phyloP scores from a whole-genome alignment of 1,140 invertebrate genomes.

The Leucophenga varia region DNA sequence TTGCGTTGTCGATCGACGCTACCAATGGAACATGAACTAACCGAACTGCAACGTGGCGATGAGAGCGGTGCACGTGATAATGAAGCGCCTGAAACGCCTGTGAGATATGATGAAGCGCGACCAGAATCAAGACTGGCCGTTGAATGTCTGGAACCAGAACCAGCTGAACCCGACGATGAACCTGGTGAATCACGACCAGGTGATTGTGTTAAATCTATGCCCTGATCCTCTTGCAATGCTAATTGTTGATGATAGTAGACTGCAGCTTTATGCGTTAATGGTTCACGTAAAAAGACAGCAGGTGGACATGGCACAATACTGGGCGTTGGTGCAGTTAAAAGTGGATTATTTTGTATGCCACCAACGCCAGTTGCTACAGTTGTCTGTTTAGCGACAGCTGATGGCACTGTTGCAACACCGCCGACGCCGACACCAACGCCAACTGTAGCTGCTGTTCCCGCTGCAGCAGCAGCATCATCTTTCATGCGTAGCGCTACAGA shows the following conservation, averaged over 20 bases:
- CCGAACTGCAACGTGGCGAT: conserved; percentile 63
- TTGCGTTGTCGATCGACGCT: conserved; percentile 62
- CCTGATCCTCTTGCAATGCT: conserved; percentile 71
- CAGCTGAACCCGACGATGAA: conserved; percentile 78
- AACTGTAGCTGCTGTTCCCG: conserved; percentile 14
- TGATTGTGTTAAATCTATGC: conserved; percentile 75
- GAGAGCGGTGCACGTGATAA: conserved; percentile 46
- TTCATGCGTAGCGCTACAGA: conserved; percentile 49
- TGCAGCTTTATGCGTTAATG: conserved; percentile 68
- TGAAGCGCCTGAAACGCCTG: conserved; percentile 56
- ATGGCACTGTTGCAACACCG: conserved; percentile 1
- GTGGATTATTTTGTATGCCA: conserved; percentile 21
- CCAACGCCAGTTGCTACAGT: conserved; percentile 8
- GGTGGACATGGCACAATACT: conserved; percentile 46
- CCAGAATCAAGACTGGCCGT: conserved; percentile 92
- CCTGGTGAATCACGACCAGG: conserved; percentile 87
- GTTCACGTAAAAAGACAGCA: conserved; percentile 55
- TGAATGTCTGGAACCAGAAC: conserved; percentile 78
- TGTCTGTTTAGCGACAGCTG: conserved; percentile 10
- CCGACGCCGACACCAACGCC: conserved; percentile 1
- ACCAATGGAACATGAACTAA: conserved; percentile 74
- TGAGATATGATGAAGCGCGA: conserved; percentile 70
- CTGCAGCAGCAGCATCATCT: conserved; percentile 27
- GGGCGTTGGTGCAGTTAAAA: conserved; percentile 23
- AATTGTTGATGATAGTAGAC: conserved; percentile 75